Conservation (phyloP, 2,113 vertebrate genomes). For the Machaerirhynchus nigripectus region DNA sequence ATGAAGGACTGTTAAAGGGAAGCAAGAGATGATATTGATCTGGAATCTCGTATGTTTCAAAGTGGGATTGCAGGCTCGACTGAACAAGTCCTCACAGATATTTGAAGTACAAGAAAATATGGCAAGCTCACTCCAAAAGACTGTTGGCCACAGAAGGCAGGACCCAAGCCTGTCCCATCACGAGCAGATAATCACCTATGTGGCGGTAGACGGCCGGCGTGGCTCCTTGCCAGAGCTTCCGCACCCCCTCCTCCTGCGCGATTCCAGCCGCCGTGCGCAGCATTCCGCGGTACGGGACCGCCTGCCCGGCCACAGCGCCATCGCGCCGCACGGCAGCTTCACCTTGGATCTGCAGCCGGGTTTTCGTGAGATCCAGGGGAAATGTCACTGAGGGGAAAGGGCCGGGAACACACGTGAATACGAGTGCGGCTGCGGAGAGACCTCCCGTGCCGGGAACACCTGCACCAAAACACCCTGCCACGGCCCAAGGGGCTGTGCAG, state of each 20-base stretch:
- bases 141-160: background rate
- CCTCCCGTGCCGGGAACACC: background rate
- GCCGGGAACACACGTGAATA: background rate
- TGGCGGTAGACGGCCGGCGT: slow-evolving; percentile 85
- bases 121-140: background rate
- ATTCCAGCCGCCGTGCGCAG: slow-evolving; percentile 77
- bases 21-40: background rate
- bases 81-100: background rate
- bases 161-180: background rate
- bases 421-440: background rate
- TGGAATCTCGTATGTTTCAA: background rate
- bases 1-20: background rate
- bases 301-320: background rate
- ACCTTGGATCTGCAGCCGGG: slow-evolving; percentile 85
- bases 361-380: slow-evolving; percentile 86
- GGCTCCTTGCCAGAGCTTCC: slow-evolving; percentile 84
- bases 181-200: slow-evolving; percentile 74
- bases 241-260: slow-evolving; percentile 77
- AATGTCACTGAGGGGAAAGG: slow-evolving; percentile 76
- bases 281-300: slow-evolving; percentile 74
- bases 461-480: background rate
- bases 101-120: background rate
- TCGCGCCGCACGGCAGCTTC: slow-evolving; percentile 63
- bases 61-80: background rate
- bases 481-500: background rate